A percentile compares a stretch with the other conserved stretches of the same genome.
Evolutionary conservation across 2,113 vertebrate species (phyloP).

Genomic region (Ailurus styani): DNA sequence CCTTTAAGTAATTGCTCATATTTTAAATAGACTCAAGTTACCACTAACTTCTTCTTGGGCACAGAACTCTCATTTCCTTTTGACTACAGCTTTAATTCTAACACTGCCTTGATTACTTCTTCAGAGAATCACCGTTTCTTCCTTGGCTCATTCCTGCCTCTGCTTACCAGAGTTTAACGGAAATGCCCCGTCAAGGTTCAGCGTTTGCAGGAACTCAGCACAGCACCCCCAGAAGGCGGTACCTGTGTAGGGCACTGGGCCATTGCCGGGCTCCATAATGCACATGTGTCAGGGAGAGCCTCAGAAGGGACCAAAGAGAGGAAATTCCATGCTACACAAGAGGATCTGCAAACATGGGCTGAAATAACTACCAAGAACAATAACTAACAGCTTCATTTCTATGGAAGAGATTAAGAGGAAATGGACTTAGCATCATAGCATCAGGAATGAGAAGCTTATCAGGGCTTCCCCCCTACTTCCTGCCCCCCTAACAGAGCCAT

Average conservation of each 20-base stretch:
- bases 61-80: slow-evolving; percentile 1
- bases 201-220: accelerated
- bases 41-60: neutral
- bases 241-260: neutral
- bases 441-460: neutral
- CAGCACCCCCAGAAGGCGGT: accelerated
- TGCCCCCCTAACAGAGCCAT: neutral
- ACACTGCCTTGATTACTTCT: neutral
- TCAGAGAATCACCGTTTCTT: neutral
- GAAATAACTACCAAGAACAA: neutral
- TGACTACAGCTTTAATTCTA: neutral
- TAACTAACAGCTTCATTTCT: neutral
- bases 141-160: neutral
- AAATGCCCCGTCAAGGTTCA: accelerated
- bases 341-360: neutral
- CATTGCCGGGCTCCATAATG: neutral
- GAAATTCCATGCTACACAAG: neutral
- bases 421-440: neutral
- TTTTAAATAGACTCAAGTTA: neutral
- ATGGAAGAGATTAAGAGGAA: neutral
- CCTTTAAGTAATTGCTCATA: slow-evolving; percentile 40
- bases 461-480: neutral
- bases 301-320: neutral
- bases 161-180: no score
- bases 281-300: neutral